Evolutionary conservation across 2,113 vertebrate species (phyloP), one percentile per base, ranked within the genome.

Genomic region (Microtus ochrogaster): DNA sequence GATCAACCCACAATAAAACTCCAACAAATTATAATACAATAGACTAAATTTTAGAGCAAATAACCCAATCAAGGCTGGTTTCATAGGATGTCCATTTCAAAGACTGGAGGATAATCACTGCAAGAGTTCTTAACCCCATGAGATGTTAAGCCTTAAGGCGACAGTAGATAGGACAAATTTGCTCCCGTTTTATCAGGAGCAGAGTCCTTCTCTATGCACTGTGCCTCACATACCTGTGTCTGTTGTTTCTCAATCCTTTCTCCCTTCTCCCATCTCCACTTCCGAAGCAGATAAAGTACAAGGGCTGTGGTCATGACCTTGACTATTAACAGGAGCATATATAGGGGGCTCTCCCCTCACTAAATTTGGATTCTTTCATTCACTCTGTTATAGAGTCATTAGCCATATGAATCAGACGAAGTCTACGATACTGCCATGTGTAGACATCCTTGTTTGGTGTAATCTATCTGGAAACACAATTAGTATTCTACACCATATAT

Each of bases 381-480:
- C 9, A 70, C 30, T 36, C 39, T 63, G 47, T 70, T 73, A 61
- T 72, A 76, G 61, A 12, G 17, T 89, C 72, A 81, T 89, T 90
- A 91, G 61, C 17, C n/a, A 91, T 22, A 36, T n/a, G 72, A 14
- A 81, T 70, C 17, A 78, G 85, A n/a, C 68, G 36, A 92, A 79
- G 3, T 63, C 65, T 68, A 78, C 77, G 16, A 19, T 52, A 8
- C 73, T 77, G 7, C 33, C 61, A 90, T 21, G 52, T 92, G 94
- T 63, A 79, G 26, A 92, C 83, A 65, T 76, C 21, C 26, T 87
- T 13, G 3, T 41, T 16, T 90, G 28, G 7, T 82, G 9, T 61
- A 58, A 81, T 73, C 73, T 88, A 89, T 61, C 92, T 94, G 22
- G 68, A 91, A 96, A 24, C 94, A 65, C 36, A 58, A 19, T 39